Percentiles rank a stretch among this genome's conserved stretches.
phyloP scores from a whole-genome alignment of 2,888 invertebrate genomes.

The Cantharis rustica region DNA sequence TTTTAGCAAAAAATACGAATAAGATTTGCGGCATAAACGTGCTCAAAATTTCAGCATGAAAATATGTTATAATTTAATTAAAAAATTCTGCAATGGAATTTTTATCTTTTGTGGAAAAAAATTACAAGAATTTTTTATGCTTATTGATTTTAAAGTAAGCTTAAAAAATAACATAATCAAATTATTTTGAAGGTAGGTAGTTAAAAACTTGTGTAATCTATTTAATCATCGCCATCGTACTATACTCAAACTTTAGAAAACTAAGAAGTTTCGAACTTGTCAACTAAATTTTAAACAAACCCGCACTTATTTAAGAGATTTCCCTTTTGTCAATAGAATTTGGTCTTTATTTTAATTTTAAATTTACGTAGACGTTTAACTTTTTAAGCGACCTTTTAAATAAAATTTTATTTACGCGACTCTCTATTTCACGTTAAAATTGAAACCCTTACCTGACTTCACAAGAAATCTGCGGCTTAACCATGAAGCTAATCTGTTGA shows the following conservation, averaged over 20 bases:
- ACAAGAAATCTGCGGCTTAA: neutral
- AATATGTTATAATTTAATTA: neutral
- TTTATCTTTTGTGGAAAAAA: neutral
- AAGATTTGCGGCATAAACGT: neutral
- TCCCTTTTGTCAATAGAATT: neutral
- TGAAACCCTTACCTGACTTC: neutral
- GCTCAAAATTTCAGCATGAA: neutral
- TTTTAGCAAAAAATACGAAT: neutral
- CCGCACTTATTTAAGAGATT: neutral
- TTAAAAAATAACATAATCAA: neutral
- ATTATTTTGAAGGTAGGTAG: neutral
- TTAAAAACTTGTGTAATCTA: neutral
- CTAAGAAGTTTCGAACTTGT: neutral
- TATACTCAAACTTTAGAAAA: neutral
- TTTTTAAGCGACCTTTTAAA: neutral
- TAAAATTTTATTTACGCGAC: neutral
- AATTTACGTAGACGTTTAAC: neutral
- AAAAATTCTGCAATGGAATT: neutral
- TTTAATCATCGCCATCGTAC: neutral
- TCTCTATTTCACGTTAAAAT: neutral
- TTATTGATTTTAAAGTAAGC: neutral
- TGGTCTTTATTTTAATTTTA: neutral
- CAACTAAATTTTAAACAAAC: neutral
- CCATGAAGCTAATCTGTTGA: neutral
- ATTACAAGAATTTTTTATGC: neutral